Base-by-base conservation (phyloP, 2,113 vertebrate species). In the Circaetus gallicus region DNA sequence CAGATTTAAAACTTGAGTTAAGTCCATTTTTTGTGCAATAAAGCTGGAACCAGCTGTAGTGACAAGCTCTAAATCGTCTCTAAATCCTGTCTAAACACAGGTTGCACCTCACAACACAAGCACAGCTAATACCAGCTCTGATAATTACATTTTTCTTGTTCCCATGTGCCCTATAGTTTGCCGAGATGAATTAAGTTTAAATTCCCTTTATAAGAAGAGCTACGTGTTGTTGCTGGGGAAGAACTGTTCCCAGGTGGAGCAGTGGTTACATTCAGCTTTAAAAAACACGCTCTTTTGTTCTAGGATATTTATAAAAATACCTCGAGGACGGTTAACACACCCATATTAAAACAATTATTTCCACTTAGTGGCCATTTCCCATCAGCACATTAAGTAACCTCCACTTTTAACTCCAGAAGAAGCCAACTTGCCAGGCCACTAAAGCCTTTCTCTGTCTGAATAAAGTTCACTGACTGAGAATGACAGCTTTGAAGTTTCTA, bases 41-140 rank as follows among this genome's bases (percentile, higher is more conserved):
- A 96, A 94, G 38, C 81, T 45, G 72, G 86, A 92, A 93, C 36
- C 49, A 73, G 83, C 73, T 92, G 81, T 38, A 95, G 83, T 65
- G 65, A 65, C 59, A 89, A 70, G 78, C 52, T 94, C 82, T 73
- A 96, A 92, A 88, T 31, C 67, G 67, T 69, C 88, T 93, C 90
- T 77, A 92, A 97, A 96, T 90, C 93, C 88, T 93, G 63, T 43
- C 93, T 92, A 94, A 96, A 97, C n/a, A 92, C 42, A 82, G 84
- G 90, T 5, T 86, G 82, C 38, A 93, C 59, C 76, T 83, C 76
- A 50, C 79, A 77, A 81, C 82, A 67, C 53, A 88, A 92, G 89
- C 66, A 58, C 47, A 72, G 49, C 58, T 96, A 93, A 93, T 82
- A 77, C 71, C 58, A 93, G 24, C 63, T 73, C 85, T 73, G 58